Evolutionary conservation across 2,797 vertebrate genomes (phyloP).

Genomic region (Sebastes miniatus): DNA sequence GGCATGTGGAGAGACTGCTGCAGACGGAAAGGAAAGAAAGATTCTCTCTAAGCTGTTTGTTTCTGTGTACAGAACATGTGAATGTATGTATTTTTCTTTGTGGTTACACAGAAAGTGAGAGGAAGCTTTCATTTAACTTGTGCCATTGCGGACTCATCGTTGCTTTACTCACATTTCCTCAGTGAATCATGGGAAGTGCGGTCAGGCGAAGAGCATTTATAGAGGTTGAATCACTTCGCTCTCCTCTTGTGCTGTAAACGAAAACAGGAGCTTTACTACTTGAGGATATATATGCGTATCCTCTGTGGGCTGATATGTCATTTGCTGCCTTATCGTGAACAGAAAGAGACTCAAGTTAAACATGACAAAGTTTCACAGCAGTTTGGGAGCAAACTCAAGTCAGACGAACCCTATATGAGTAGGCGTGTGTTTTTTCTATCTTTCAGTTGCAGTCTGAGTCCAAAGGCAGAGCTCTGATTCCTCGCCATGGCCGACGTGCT

Average conservation of each 20-base stretch:
- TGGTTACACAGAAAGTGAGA: conserved; percentile 40
- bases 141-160: conserved; percentile 50
- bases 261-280: conserved; percentile 48
- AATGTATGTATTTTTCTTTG: conserved; percentile 1
- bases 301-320: not conserved
- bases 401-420: not conserved
- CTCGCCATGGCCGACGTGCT: conserved; percentile 81
- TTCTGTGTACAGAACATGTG: conserved; percentile 33
- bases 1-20: conserved; percentile 42
- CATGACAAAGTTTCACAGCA: not conserved
- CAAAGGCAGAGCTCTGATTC: conserved; percentile 42
- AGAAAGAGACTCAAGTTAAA: not conserved
- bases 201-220: conserved; percentile 28
- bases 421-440: not conserved
- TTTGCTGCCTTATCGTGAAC: not conserved
- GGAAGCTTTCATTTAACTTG: conserved; percentile 56
- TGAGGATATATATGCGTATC: conserved; percentile 1
- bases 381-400: not conserved
- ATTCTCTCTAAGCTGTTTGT: not conserved
- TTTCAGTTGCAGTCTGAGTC: conserved; percentile 28
- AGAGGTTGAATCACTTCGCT: conserved; percentile 38
- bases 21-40: conserved; percentile 10
- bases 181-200: conserved; percentile 76
- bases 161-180: conserved; percentile 58
- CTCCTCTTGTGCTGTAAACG: conserved; percentile 33